These are phyloP conservation scores for Mesaphorura yosii DNA, from an alignment of 1,140 invertebrate species.

Conservation along the genomic window DNA sequence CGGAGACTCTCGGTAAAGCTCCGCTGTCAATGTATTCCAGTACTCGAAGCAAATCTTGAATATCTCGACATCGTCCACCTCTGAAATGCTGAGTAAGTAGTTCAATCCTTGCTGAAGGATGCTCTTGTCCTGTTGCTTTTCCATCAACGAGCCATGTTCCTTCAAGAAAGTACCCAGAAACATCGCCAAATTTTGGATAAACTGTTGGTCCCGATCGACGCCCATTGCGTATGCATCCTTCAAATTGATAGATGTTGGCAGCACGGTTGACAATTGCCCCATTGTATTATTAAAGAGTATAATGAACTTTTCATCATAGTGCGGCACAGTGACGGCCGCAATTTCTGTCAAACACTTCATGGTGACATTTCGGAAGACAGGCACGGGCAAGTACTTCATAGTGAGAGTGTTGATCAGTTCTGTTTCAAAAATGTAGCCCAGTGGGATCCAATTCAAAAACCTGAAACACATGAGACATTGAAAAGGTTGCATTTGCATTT, in stretches of 20 bases:
- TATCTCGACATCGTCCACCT: slow-evolving; percentile 98
- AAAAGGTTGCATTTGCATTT: too few species aligned
- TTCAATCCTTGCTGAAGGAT: slow-evolving; percentile 70
- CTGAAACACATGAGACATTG: too few species aligned
- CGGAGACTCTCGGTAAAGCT: slow-evolving; percentile 57
- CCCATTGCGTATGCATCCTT: slow-evolving; percentile 84
- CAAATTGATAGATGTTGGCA: slow-evolving; percentile 71
- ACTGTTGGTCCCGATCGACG: slow-evolving; percentile 93
- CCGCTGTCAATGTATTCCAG: slow-evolving; percentile 86
- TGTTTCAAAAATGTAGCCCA: slow-evolving; percentile 99
- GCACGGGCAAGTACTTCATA: slow-evolving; percentile 92
- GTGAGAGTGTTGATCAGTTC: slow-evolving; percentile 89
- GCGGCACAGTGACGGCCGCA: slow-evolving; percentile 65
- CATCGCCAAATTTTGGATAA: slow-evolving; percentile 95
- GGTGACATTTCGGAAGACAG: slow-evolving; percentile 95
- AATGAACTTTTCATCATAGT: slow-evolving; percentile 87
- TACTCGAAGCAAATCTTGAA: slow-evolving; percentile 99
- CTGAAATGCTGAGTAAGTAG: slow-evolving; percentile 92
- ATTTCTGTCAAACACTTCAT: slow-evolving; percentile 98
- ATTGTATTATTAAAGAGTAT: slow-evolving; percentile 80
- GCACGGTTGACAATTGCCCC: slow-evolving; percentile 84
- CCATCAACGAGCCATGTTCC: slow-evolving; percentile 81
- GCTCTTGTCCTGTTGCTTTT: slow-evolving; percentile 60
- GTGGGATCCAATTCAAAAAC: slow-evolving; percentile 98
- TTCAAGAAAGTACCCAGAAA: slow-evolving; percentile 95